A percentile compares a stretch with the other conserved stretches of the same genome.
Evolutionary conservation across 1,140 invertebrate genomes (phyloP).

Genomic region (Rhagoletis pomonella): DNA sequence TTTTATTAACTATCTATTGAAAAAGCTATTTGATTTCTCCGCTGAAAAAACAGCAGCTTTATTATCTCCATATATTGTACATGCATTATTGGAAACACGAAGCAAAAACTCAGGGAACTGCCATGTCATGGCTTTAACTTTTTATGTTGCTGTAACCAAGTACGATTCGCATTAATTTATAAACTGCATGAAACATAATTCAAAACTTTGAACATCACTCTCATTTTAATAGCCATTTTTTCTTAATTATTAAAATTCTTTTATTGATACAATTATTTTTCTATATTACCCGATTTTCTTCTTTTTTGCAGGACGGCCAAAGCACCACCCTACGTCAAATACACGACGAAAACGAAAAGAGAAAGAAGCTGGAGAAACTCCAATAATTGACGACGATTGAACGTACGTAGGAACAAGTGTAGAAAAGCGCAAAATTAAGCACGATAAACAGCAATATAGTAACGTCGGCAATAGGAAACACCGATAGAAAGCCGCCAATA

Average conservation of each 20-base stretch:
- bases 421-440: not conserved
- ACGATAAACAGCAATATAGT: not conserved
- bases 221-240: not conserved
- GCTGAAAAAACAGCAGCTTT: not conserved
- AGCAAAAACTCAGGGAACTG: not conserved
- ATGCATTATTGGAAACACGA: not conserved
- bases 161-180: not conserved
- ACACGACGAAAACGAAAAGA: constrained; percentile 39
- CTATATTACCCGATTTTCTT: constrained; percentile 34
- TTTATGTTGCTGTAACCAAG: not conserved
- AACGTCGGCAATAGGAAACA: not conserved
- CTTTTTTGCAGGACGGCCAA: constrained; percentile 28
- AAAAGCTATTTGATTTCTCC: not conserved
- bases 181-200: too few species aligned
- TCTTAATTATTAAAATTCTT: not conserved
- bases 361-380: constrained; percentile 8
- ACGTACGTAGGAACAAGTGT: not conserved
- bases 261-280: not conserved
- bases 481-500: constrained; percentile 11
- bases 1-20: not conserved
- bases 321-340: constrained; percentile 54
- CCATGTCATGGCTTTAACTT: constrained; percentile 20
- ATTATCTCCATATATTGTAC: not conserved
- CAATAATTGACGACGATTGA: constrained; percentile 32
- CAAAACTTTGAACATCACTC: not conserved